Evolutionary conservation across 2,113 vertebrate genomes (phyloP).

Genomic region (Neolamprologus falcicula): DNA sequence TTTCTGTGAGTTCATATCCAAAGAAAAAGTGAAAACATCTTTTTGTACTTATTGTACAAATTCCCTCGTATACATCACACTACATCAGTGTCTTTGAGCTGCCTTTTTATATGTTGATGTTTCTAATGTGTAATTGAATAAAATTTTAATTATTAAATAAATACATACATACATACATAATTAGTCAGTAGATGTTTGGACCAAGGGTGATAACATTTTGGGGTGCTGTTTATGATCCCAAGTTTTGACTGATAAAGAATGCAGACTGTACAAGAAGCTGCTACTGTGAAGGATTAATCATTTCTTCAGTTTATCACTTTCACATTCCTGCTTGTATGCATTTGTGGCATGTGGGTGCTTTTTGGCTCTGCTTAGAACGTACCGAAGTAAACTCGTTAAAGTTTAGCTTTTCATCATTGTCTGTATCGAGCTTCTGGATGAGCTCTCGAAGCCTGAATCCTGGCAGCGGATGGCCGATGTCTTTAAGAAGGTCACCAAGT

Average conservation of each 20-base stretch:
- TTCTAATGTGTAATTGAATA: not conserved
- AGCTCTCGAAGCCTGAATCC: constrained; percentile 93
- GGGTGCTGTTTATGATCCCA: not conserved
- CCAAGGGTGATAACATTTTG: not conserved
- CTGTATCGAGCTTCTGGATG: constrained; percentile 88
- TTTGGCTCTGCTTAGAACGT: constrained; percentile 39
- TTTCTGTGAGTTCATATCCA: not conserved
- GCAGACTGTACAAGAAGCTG: not conserved
- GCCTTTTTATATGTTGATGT: not conserved
- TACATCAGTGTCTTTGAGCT: not conserved
- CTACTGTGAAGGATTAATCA: not conserved
- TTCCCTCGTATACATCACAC: accelerated
- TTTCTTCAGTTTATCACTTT: constrained; percentile 34
- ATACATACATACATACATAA: not conserved
- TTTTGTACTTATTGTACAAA: not conserved
- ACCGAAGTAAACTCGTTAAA: constrained; percentile 90
- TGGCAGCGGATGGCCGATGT: constrained; percentile 80
- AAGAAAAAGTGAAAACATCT: not conserved
- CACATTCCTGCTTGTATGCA: constrained; percentile 1
- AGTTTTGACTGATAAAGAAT: not conserved
- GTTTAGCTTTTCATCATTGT: constrained; percentile 88
- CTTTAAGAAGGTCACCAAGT: constrained; percentile 86
- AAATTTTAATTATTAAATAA: not conserved
- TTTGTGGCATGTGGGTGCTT: not conserved
- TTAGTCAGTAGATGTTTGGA: not conserved